Evolutionary conservation across 2,888 invertebrate species (phyloP).

Genomic region (Incurvaria masculella): DNA sequence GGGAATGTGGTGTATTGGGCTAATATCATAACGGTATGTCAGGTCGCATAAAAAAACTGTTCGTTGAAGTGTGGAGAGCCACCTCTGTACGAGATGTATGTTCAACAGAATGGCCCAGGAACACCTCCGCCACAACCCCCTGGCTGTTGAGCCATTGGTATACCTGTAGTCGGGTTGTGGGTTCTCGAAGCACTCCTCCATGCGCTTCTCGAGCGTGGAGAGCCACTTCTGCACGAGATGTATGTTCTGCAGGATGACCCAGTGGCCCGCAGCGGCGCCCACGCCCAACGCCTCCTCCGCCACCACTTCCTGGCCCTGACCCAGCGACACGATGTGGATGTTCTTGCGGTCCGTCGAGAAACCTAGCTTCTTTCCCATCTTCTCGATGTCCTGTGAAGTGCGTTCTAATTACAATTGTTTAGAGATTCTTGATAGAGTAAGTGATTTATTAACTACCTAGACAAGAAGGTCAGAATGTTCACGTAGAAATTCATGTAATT

Average conservation of each 20-base stretch:
- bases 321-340: slow-evolving; percentile 90
- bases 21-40: too few relatives aligned
- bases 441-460: too few relatives aligned
- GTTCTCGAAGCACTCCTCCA: slow-evolving; percentile 74
- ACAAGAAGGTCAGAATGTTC: too few relatives aligned
- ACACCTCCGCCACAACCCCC: too few relatives aligned
- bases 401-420: too few relatives aligned
- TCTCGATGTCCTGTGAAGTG: slow-evolving; percentile 75
- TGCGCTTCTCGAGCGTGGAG: slow-evolving; percentile 82
- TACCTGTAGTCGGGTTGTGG: slow-evolving; percentile 61
- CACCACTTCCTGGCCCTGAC: slow-evolving; percentile 92
- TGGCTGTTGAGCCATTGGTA: too few relatives aligned
- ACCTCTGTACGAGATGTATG: slow-evolving; percentile 85
- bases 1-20: too few relatives aligned
- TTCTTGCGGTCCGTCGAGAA: slow-evolving; percentile 76
- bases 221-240: slow-evolving; percentile 91
- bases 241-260: slow-evolving; percentile 93
- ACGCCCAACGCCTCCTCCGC: slow-evolving; percentile 84
- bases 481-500: too few relatives aligned
- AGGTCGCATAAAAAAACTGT: too few relatives aligned
- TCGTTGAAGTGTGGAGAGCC: slow-evolving; percentile 87
- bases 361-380: slow-evolving; percentile 75
- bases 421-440: too few relatives aligned
- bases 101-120: slow-evolving; percentile 91
- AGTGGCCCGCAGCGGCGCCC: slow-evolving; percentile 75